These are phyloP conservation scores for Hippolais icterina DNA, from an alignment of 2,113 vertebrate genomes.

Conservation along the genomic window DNA sequence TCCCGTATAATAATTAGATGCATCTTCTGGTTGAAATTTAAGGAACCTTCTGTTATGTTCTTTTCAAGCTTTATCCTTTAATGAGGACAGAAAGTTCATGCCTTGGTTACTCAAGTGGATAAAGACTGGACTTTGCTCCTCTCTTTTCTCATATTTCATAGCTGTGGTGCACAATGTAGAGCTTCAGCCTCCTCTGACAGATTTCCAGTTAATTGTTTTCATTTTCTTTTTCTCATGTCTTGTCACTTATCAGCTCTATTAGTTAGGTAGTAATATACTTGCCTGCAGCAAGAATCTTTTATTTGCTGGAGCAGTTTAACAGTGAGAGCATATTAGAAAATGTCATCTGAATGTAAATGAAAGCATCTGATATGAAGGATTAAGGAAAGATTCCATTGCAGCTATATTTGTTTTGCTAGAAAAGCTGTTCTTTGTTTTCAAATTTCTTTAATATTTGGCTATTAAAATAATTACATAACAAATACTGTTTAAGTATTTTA, in stretches of 20 bases:
- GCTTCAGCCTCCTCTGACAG: slow-evolving; percentile 5
- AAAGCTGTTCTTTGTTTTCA: not conserved
- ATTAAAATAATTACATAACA: not conserved
- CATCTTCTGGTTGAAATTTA: not conserved
- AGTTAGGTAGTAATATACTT: not conserved
- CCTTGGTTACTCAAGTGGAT: not conserved
- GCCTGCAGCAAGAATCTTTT: slow-evolving; percentile 9
- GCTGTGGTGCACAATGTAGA: not conserved
- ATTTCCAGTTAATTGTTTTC: slow-evolving; percentile 28
- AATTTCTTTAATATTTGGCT: not conserved
- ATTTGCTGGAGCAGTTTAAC: not conserved
- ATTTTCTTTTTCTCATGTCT: slow-evolving; percentile 8
- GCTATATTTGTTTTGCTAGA: not conserved
- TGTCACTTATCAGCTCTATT: not conserved
- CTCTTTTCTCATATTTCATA: not conserved
- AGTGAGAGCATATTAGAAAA: not conserved
- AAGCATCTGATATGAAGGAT: not conserved
- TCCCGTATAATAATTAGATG: not conserved
- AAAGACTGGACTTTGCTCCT: not conserved
- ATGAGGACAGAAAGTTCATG: not conserved
- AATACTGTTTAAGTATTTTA: not conserved
- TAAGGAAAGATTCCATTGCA: not conserved
- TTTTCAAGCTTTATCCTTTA: not conserved
- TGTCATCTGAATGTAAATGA: not conserved
- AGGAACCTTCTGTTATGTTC: not conserved